Evolutionary conservation across 2,797 vertebrate genomes (phyloP).

Genomic region (Urosaurus nigricauda): DNA sequence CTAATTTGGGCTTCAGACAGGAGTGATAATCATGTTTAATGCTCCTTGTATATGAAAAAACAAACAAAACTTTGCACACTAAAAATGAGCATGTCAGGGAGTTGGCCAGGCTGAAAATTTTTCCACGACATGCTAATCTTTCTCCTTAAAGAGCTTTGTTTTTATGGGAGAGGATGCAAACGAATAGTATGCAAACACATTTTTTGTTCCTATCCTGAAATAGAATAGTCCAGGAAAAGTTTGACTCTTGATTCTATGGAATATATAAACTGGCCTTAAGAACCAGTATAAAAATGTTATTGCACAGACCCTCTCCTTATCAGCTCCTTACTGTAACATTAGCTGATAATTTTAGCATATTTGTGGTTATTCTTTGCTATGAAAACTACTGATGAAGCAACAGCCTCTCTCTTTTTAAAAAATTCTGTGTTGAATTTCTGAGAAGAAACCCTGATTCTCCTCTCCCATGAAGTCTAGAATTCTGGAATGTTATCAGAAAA

Average conservation of each 20-base stretch:
- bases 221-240: neutral
- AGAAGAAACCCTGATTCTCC: neutral
- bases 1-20: neutral
- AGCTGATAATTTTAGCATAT: neutral
- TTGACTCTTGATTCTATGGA: neutral
- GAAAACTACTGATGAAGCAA: neutral
- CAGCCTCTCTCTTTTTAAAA: neutral
- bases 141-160: neutral
- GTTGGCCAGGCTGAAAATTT: neutral
- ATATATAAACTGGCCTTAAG: neutral
- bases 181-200: neutral
- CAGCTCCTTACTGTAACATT: neutral
- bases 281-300: neutral
- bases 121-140: neutral
- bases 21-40: neutral
- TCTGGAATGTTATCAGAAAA: slow-evolving; percentile 17
- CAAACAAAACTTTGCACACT: neutral
- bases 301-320: neutral
- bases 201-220: neutral
- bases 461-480: neutral
- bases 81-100: neutral
- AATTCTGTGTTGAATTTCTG: neutral
- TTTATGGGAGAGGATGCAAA: neutral
- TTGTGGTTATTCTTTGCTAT: neutral
- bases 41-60: neutral